These are phyloP conservation scores for Neosalanx taihuensis DNA, from an alignment of 2,797 vertebrate genomes.

Conservation along the genomic window DNA sequence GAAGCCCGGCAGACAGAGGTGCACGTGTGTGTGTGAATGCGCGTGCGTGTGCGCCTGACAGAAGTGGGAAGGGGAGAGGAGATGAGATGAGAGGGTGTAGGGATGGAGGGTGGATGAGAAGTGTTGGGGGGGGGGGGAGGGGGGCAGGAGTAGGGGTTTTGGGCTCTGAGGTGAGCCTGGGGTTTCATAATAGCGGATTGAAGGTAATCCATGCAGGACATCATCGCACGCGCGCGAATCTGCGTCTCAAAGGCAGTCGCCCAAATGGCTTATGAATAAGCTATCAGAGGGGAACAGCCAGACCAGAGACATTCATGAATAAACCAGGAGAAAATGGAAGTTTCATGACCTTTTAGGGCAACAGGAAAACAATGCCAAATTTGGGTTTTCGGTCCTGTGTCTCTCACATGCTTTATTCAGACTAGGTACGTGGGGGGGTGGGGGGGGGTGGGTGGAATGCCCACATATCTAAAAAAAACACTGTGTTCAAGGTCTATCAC, in stretches of 20 bases:
- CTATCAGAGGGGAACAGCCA: conserved; percentile 35
- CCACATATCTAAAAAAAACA: too few relatives aligned
- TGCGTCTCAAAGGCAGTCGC: conserved; percentile 21
- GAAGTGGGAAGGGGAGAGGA: not conserved
- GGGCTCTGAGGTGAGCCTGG: not conserved
- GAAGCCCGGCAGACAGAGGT: not conserved
- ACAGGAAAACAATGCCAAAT: conserved; percentile 23
- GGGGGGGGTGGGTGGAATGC: too few relatives aligned
- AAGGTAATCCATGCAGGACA: conserved; percentile 41
- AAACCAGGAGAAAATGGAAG: conserved; percentile 38
- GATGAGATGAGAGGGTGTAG: conserved; percentile 27
- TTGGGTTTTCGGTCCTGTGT: conserved; percentile 11
- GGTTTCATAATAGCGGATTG: conserved; percentile 17
- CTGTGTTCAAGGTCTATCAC: too few relatives aligned
- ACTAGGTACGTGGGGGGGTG: not conserved
- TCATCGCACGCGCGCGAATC: conserved; percentile 34
- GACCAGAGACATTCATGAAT: conserved; percentile 44
- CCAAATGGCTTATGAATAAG: conserved; percentile 47
- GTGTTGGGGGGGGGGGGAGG: conserved; percentile 22
- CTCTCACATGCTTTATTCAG: not conserved
- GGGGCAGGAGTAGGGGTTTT: not conserved
- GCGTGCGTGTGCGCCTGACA: not conserved
- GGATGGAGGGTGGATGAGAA: conserved; percentile 4
- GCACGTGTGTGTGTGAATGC: not conserved
- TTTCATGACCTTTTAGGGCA: conserved; percentile 41